These are phyloP conservation scores for Felis catus DNA, from an alignment of 2,113 vertebrate genomes.

Conservation along the genomic window DNA sequence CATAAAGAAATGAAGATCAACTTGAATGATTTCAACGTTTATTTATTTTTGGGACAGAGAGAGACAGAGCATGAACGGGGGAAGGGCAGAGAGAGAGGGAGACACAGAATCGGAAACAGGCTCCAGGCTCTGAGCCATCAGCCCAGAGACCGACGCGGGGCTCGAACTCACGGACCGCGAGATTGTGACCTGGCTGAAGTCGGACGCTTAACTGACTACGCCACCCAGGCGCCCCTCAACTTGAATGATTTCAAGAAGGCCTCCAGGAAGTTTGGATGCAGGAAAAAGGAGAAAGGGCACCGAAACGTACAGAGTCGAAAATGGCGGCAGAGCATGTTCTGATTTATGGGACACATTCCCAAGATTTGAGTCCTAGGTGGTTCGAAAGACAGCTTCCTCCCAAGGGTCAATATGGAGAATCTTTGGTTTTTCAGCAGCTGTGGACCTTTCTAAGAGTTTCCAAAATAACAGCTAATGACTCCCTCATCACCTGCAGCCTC, in stretches of 20 bases:
- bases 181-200: too few relatives aligned
- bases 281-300: not conserved
- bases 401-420: not conserved
- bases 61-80: too few relatives aligned
- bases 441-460: not conserved
- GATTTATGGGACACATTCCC: too few relatives aligned
- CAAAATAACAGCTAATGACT: not conserved
- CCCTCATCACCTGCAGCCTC: not conserved
- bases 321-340: not conserved
- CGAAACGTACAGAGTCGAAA: not conserved
- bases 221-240: too few relatives aligned
- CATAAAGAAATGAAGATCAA: not conserved
- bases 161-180: too few relatives aligned
- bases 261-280: not conserved
- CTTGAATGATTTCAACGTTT: not conserved
- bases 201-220: too few relatives aligned
- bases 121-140: too few relatives aligned
- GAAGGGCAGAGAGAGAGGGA: too few relatives aligned
- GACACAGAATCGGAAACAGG: too few relatives aligned
- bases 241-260: not conserved
- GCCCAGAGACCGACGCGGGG: too few relatives aligned
- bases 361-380: rapidly evolving
- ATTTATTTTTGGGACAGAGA: too few relatives aligned
- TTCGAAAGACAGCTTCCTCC: not conserved
- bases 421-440: not conserved